phyloP scores from a whole-genome alignment of 2,113 vertebrate genomes.

The Perca schrenkii region DNA sequence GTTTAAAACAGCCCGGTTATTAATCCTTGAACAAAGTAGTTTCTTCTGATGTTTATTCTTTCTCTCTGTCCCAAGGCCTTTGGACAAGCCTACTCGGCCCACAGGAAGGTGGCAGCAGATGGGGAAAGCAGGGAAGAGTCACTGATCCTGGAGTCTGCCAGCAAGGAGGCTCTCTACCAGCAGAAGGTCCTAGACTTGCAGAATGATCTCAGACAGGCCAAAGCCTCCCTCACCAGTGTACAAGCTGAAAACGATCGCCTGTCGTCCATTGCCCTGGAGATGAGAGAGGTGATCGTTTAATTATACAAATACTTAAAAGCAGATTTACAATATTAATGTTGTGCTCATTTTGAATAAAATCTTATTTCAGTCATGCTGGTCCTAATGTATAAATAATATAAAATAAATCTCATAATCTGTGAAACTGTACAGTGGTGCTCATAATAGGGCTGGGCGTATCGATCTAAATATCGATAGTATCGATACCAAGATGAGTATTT shows the following conservation, averaged over 20 bases:
- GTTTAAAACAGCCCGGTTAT: not conserved
- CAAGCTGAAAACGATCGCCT: slow-evolving; percentile 95
- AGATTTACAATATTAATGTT: not conserved
- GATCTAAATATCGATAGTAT: too few species aligned
- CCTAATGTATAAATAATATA: not conserved
- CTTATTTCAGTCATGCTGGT: not conserved
- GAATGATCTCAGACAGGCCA: slow-evolving; percentile 92
- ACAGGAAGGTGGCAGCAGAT: slow-evolving; percentile 97
- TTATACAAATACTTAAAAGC: not conserved
- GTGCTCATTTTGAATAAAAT: not conserved
- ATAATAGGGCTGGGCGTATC: too few species aligned
- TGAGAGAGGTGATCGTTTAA: slow-evolving; percentile 88
- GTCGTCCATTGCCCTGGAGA: slow-evolving; percentile 89
- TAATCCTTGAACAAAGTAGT: not conserved
- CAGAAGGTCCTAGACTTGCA: slow-evolving; percentile 95
- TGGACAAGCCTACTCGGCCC: slow-evolving; percentile 95
- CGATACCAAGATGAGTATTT: too few species aligned
- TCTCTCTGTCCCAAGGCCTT: slow-evolving; percentile 88
- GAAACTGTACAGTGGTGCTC: not conserved
- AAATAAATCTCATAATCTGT: not conserved
- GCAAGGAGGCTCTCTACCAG: slow-evolving; percentile 96
- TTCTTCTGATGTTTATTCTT: not conserved
- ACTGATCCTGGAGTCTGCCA: slow-evolving; percentile 96
- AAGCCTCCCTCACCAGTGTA: slow-evolving; percentile 88
- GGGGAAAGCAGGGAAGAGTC: slow-evolving; percentile 98